These are phyloP conservation scores for Alectoris magna DNA, from an alignment of 2,797 vertebrate species.

Conservation along the genomic window DNA sequence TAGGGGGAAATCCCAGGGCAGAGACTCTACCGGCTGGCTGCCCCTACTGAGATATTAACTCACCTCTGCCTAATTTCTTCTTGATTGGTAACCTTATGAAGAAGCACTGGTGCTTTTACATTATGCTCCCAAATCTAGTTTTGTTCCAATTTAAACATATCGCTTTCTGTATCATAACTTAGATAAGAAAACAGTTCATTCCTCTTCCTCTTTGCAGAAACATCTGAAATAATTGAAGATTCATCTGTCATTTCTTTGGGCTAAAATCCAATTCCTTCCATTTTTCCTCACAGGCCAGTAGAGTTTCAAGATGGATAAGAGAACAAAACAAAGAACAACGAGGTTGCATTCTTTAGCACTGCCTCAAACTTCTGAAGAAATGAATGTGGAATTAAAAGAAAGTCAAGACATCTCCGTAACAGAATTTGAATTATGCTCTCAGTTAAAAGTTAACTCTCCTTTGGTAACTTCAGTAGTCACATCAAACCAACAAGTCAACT, in stretches of 20 bases:
- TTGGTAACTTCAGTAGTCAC: neutral
- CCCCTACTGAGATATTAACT: no score
- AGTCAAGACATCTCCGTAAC: neutral
- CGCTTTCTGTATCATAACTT: neutral
- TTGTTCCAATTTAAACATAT: neutral
- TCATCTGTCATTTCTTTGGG: neutral
- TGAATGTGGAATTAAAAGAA: neutral
- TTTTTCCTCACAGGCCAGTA: neutral
- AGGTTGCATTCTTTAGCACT: neutral
- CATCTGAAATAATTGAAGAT: conserved; percentile 6
- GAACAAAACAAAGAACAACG: neutral
- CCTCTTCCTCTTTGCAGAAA: neutral
- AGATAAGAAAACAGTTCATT: neutral
- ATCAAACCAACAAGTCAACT: neutral
- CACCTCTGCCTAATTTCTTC: no score
- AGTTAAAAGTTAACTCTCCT: neutral
- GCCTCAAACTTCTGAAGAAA: neutral
- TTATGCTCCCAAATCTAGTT: neutral
- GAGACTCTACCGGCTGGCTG: no score
- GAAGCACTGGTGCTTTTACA: no score
- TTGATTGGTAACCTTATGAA: no score
- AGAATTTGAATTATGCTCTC: conserved; percentile 17
- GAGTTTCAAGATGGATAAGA: neutral
- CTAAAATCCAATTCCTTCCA: neutral
- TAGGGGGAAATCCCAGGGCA: no score